phyloP scores from a whole-genome alignment of 2,113 vertebrate genomes.

The Smithornis capensis region DNA sequence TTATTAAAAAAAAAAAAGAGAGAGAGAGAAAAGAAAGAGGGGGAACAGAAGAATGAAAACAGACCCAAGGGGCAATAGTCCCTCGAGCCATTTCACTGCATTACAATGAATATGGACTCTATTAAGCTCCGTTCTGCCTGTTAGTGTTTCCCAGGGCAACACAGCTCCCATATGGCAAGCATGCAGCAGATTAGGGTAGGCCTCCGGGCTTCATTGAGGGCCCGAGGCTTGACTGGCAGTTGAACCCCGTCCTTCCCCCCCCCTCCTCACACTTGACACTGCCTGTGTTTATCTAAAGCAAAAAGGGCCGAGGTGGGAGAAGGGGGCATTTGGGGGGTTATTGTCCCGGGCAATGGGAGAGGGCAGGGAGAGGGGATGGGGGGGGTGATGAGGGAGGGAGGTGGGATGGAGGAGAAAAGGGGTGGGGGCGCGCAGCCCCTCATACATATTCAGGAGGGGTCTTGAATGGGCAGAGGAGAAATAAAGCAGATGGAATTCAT shows the following conservation, averaged over 20 bases:
- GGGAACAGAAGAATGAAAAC: slow-evolving; percentile 75
- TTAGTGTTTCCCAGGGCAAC: slow-evolving; percentile 98
- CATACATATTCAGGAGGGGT: slow-evolving; percentile 91
- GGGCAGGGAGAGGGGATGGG: slow-evolving; percentile 49
- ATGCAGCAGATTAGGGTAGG: slow-evolving; percentile 90
- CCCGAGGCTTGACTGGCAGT: slow-evolving; percentile 85
- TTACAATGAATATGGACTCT: slow-evolving; percentile 99
- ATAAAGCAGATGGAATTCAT: slow-evolving; percentile 87
- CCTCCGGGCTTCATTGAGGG: slow-evolving; percentile 77
- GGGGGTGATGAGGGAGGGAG: slow-evolving; percentile 16
- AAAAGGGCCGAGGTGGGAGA: slow-evolving; percentile 55
- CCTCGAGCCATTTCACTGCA: slow-evolving; percentile 91
- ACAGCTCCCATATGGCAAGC: slow-evolving; percentile 95
- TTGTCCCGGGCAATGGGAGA: slow-evolving; percentile 71
- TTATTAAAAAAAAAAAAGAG: slow-evolving; percentile 7
- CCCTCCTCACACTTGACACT: slow-evolving; percentile 96
- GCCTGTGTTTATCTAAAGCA: slow-evolving; percentile 98
- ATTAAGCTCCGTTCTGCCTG: slow-evolving; percentile 99
- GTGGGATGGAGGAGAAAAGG: slow-evolving; percentile 30
- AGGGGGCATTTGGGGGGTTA: slow-evolving; percentile 83
- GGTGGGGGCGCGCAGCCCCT: slow-evolving; percentile 17
- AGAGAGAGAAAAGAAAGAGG: slow-evolving; percentile 69
- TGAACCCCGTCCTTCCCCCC: slow-evolving; percentile 79
- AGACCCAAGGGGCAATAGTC: slow-evolving; percentile 87
- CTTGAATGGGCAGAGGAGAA: slow-evolving; percentile 77